These are phyloP conservation scores for Corythornis madagascariensis DNA, from an alignment of 2,113 vertebrate genomes.

Conservation along the genomic window DNA sequence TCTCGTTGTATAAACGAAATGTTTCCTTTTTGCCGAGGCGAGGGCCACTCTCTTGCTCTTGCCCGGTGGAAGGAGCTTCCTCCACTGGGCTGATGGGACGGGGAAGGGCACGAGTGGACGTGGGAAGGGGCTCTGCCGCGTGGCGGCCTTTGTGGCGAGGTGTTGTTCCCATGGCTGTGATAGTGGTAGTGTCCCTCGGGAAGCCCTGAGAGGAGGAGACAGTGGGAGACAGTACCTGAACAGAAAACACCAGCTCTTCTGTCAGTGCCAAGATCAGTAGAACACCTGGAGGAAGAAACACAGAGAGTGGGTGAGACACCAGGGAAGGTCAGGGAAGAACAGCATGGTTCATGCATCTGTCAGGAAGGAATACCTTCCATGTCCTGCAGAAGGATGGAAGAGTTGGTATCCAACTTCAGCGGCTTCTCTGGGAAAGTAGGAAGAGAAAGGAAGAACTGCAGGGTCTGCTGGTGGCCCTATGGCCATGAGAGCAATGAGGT, in stretches of 20 bases:
- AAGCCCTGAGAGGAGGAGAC: slow-evolving; percentile 77
- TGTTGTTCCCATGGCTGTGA: slow-evolving; percentile 76
- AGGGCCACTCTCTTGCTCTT: background rate
- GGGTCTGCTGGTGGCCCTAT: background rate
- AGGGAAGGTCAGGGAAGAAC: background rate
- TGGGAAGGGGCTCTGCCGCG: background rate
- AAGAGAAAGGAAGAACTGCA: background rate
- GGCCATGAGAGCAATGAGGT: accelerated
- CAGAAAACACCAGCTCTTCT: slow-evolving; percentile 85
- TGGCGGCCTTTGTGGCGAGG: slow-evolving; percentile 50
- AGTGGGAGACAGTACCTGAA: slow-evolving; percentile 82
- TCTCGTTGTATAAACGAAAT: slow-evolving; percentile 62
- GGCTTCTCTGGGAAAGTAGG: background rate
- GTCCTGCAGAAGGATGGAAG: background rate
- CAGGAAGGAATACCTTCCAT: background rate
- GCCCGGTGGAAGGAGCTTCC: background rate
- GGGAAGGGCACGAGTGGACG: background rate
- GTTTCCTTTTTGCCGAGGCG: slow-evolving; percentile 59
- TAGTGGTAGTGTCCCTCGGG: slow-evolving; percentile 69
- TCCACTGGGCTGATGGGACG: slow-evolving; percentile 34
- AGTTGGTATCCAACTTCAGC: background rate
- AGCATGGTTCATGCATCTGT: accelerated
- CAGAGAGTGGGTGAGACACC: slow-evolving; percentile 1
- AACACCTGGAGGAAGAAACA: slow-evolving; percentile 79
- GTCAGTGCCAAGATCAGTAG: slow-evolving; percentile 90